A percentile compares a stretch with the other conserved stretches of the same genome.
Evolutionary conservation across 1,140 invertebrate genomes (phyloP).

Genomic region (Drosophila oshimai): DNA sequence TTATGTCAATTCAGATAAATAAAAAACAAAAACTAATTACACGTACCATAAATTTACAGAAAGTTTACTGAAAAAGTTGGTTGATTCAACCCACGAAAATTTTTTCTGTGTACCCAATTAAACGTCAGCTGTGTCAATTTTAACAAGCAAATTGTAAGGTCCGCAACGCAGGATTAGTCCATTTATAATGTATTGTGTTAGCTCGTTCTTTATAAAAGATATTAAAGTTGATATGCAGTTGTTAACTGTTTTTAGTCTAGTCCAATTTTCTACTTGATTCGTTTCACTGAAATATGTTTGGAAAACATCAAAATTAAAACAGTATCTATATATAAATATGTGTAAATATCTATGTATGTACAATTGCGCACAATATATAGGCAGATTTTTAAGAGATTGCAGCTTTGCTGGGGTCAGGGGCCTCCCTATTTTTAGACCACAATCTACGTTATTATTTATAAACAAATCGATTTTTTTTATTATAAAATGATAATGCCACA

Average conservation of each 20-base stretch:
- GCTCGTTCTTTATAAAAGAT: conserved; percentile 38
- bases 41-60: no score
- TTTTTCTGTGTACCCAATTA: no score
- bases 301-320: not conserved
- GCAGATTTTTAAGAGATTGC: conserved; percentile 38
- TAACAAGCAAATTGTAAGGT: no score
- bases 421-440: conserved; percentile 43
- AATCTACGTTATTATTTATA: conserved; percentile 62
- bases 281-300: not conserved
- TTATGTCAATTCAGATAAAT: no score
- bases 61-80: no score
- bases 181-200: no score
- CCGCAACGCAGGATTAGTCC: no score
- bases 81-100: no score
- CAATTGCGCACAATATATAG: no score
- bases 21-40: no score
- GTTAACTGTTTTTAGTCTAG: conserved; percentile 13
- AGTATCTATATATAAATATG: conserved; percentile 17
- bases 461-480: conserved; percentile 47
- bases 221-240: conserved; percentile 25
- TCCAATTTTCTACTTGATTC: not conserved
- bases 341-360: no score
- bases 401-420: conserved; percentile 37
- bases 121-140: no score
- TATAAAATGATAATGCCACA: conserved; percentile 19